Conservation (phyloP, 2,888 invertebrate species). For the Ichneumon xanthorius region DNA sequence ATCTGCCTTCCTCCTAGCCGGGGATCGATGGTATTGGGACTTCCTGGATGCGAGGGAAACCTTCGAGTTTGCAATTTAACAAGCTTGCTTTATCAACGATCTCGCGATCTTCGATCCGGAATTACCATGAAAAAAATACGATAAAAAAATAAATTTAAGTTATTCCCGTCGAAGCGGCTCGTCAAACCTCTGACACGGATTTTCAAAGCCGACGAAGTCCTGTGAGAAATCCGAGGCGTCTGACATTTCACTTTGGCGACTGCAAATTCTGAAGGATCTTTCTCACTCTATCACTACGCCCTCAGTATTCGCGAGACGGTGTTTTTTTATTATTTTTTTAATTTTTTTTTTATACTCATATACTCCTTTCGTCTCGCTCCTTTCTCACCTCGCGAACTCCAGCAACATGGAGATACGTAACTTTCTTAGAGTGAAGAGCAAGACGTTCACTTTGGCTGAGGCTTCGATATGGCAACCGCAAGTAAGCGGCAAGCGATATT, state of each 20-base stretch:
- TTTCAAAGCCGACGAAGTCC: conserved; percentile 42
- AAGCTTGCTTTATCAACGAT: neutral
- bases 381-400: conserved; percentile 56
- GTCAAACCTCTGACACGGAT: conserved; percentile 55
- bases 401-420: conserved; percentile 45
- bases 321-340: neutral
- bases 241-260: conserved; percentile 35
- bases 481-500: conserved; percentile 51
- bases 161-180: neutral
- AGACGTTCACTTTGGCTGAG: conserved; percentile 66
- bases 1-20: neutral
- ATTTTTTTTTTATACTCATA: neutral
- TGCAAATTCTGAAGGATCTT: conserved; percentile 25
- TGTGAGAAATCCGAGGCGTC: conserved; percentile 29
- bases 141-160: neutral
- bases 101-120: neutral
- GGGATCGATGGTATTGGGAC: neutral
- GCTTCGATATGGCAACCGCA: conserved; percentile 45
- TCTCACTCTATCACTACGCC: conserved; percentile 22
- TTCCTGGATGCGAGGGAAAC: neutral
- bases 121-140: neutral
- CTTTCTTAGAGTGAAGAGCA: conserved; percentile 53
- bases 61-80: neutral
- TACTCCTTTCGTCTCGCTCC: conserved; percentile 8
- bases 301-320: neutral